Conservation (phyloP, 1,140 invertebrate genomes). For the Aphis gossypii region DNA sequence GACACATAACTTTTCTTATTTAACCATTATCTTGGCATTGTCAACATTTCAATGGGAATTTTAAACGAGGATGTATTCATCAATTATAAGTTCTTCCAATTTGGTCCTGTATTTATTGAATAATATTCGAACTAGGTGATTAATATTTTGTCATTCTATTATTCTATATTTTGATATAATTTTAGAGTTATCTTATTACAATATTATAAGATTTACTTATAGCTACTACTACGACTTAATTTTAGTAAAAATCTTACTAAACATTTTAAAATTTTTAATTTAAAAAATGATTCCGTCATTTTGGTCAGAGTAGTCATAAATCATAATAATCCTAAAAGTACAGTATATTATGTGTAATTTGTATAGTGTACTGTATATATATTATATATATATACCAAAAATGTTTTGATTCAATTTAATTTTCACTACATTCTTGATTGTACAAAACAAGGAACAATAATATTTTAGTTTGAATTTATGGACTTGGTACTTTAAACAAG, state of each 20-base stretch:
- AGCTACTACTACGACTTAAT: neutral
- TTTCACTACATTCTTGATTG: neutral
- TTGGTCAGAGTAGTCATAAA: neutral
- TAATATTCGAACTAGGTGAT: neutral
- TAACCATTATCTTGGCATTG: neutral
- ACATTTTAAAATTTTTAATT: neutral
- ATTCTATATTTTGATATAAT: neutral
- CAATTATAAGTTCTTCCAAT: neutral
- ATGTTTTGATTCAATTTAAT: neutral
- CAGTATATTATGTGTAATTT: neutral
- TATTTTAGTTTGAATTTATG: neutral
- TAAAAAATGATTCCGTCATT: neutral
- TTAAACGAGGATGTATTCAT: too few species aligned
- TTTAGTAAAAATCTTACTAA: neutral
- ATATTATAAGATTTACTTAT: too few species aligned
- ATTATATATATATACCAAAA: neutral
- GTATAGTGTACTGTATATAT: neutral
- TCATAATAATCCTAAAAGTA: neutral
- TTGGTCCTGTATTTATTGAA: neutral
- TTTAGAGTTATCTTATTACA: neutral
- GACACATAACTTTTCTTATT: neutral
- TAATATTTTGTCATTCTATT: neutral
- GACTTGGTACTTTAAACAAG: neutral
- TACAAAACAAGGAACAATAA: neutral
- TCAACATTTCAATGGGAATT: neutral